Base-by-base conservation (phyloP, 2,888 invertebrate species). In the Dynastes grantii region DNA sequence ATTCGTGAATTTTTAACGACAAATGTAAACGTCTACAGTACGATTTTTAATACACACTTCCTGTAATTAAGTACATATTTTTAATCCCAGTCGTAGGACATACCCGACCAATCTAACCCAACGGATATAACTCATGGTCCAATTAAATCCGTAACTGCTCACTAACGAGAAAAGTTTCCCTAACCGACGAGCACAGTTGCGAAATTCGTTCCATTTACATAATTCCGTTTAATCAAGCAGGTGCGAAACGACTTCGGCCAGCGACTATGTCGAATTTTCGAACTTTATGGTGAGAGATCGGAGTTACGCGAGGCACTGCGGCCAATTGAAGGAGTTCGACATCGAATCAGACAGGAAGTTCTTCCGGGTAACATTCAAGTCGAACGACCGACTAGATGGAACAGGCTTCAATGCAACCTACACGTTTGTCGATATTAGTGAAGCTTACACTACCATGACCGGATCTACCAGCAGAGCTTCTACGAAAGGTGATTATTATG, bases 201-300 rank as follows among this genome's bases (percentile, higher is more conserved):
- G 64, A 32, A 29, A 49, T 76, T 32, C 51, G 22, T 76, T 29
- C 65, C 76, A 76, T 67, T 76, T 55, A 64, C 67, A 76, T 76
- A 65, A 76, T 67, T 51, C 64, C 65, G 65, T 75, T 61, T 61
- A 75, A 75, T 67, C 76, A 32, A 49, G 67, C 90, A 98, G 98
- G 82, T 99, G 98, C 88, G 96, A 96, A 85, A 95, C 95, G 78
- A 92, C 93, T 67, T 95, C 97, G 1, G 96, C 97, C 63, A 98
- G 98, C 86, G 99, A 99, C 89, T 98, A 95, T 89, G 96, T 99
- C 76, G 97, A 98, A 88, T 97, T 99, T 90, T 98, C 98, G 67
- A 99, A 98, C 90, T 97, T 95, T 87, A 93, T 96, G 92, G 93
- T 95, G 81, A 93, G 94, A 83, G 98, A 99, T 90, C 92, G 96